phyloP scores from a whole-genome alignment of 1,140 invertebrate genomes.

The Calephelis virginiensis region DNA sequence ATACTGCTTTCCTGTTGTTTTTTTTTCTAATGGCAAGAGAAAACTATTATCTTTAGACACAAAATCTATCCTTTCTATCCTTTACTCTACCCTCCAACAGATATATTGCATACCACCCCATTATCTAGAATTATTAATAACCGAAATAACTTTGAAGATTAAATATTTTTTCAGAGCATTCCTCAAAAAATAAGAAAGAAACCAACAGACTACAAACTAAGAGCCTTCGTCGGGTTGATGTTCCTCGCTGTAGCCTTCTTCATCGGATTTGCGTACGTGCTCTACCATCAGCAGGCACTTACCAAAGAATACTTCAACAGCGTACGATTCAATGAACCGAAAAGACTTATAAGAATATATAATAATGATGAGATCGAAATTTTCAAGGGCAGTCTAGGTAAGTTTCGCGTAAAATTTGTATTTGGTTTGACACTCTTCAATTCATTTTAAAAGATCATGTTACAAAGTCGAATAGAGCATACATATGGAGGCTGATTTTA shows the following conservation, averaged over 20 bases:
- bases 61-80: too few relatives aligned
- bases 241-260: slow-evolving; percentile 89
- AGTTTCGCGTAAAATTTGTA: slow-evolving; percentile 25
- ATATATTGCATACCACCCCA: too few relatives aligned
- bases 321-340: slow-evolving; percentile 90
- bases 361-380: slow-evolving; percentile 85
- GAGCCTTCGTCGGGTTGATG: slow-evolving; percentile 88
- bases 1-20: too few relatives aligned
- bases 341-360: slow-evolving; percentile 86
- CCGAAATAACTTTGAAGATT: too few relatives aligned
- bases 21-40: too few relatives aligned
- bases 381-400: slow-evolving; percentile 84
- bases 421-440: too few relatives aligned
- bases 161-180: slow-evolving; percentile 55
- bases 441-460: too few relatives aligned
- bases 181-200: slow-evolving; percentile 81
- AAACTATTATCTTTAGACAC: too few relatives aligned
- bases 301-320: slow-evolving; percentile 90
- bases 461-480: too few relatives aligned
- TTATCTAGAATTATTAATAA: too few relatives aligned
- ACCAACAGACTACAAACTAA: slow-evolving; percentile 85
- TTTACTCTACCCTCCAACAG: too few relatives aligned
- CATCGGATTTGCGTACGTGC: slow-evolving; percentile 89
- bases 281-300: slow-evolving; percentile 89
- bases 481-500: too few relatives aligned